phyloP scores from a whole-genome alignment of 35 echinoderm and acorn worm genomes.

The Lytechinus variegatus region DNA sequence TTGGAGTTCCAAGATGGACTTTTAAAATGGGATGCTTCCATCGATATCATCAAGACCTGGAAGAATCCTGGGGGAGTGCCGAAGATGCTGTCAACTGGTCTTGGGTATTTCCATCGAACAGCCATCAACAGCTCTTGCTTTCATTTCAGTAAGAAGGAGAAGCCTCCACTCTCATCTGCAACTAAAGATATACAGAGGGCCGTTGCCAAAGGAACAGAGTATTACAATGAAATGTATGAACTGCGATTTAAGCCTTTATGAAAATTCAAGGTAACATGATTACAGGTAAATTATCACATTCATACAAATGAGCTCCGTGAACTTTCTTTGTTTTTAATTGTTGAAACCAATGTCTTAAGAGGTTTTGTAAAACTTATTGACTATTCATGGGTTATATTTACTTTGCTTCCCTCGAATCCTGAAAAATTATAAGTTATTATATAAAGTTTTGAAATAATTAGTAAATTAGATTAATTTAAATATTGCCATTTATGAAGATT shows the following conservation, averaged over 20 bases:
- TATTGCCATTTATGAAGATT: too few species aligned
- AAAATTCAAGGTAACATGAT: background rate
- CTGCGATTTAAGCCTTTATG: background rate
- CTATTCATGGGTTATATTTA: too few species aligned
- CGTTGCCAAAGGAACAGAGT: background rate
- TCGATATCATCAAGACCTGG: background rate
- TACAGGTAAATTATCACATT: too few species aligned
- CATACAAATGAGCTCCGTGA: too few species aligned
- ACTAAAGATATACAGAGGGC: background rate
- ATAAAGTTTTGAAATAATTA: too few species aligned
- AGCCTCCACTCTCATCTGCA: background rate
- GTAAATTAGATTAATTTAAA: too few species aligned
- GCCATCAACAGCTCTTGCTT: constrained; percentile 40
- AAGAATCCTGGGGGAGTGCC: constrained; percentile 34
- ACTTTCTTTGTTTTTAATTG: too few species aligned
- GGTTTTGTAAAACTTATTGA: too few species aligned
- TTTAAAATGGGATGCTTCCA: constrained; percentile 20
- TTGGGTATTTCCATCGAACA: background rate
- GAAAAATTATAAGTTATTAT: too few species aligned
- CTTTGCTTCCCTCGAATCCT: too few species aligned
- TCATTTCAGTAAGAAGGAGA: background rate
- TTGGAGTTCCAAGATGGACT: background rate
- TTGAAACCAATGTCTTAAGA: too few species aligned
- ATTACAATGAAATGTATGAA: constrained; percentile 34
- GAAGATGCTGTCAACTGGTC: constrained; percentile 10